Percentiles rank a stretch among this genome's conserved stretches.
Conservation (phyloP, 2,797 vertebrate genomes). For the Cynodonichthys magdalenae region DNA sequence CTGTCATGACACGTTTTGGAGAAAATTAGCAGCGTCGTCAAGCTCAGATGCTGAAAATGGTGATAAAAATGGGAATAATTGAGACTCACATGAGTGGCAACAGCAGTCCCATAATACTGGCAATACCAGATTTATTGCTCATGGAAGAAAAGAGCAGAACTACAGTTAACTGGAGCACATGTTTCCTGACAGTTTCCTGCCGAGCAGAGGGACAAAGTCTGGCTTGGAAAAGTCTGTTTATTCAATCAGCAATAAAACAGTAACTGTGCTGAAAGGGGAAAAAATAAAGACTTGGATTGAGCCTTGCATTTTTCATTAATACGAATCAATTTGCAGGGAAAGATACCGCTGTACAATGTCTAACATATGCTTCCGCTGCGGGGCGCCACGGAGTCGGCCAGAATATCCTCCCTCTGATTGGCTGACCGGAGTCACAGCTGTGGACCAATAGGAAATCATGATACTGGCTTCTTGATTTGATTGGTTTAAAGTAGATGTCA, state of each 20-base stretch:
- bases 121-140: constrained; percentile 26
- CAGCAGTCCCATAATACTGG: constrained; percentile 23
- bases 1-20: background rate
- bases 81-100: constrained; percentile 18
- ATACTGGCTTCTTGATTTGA: constrained; percentile 27
- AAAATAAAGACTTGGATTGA: constrained; percentile 46
- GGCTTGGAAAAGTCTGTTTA: constrained; percentile 36
- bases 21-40: constrained; percentile 3
- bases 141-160: constrained; percentile 18
- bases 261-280: constrained; percentile 37
- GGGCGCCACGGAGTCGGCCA: constrained; percentile 70
- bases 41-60: background rate
- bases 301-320: constrained; percentile 55
- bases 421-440: constrained; percentile 7
- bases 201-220: constrained; percentile 33
- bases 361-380: constrained; percentile 68
- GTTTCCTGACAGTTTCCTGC: constrained; percentile 28
- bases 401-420: constrained; percentile 50
- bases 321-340: constrained; percentile 59
- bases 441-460: constrained; percentile 50
- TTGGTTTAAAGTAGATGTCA: constrained; percentile 74
- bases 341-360: constrained; percentile 39
- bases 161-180: constrained; percentile 36
- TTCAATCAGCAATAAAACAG: constrained; percentile 59
- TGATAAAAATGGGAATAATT: constrained; percentile 9